Evolutionary conservation across 2,113 vertebrate genomes (phyloP), one percentile per base, ranked within the genome.

Genomic region (Merops nubicus): DNA sequence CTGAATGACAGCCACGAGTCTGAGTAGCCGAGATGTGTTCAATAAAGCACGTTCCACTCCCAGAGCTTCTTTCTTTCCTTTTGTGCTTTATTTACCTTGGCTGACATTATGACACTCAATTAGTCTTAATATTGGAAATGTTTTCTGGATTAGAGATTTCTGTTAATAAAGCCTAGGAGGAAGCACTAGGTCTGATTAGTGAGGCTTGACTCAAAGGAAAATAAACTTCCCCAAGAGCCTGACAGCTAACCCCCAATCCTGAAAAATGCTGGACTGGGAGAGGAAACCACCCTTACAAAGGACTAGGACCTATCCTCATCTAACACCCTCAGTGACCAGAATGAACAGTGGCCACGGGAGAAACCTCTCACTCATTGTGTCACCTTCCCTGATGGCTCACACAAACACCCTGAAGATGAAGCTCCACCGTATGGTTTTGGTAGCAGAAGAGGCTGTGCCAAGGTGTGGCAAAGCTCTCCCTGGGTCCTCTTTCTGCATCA

Each of bases 91-190:
- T 95, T 97, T 95, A 87, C 86, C 48, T 87, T 82, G 76, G 69
- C 69, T 93, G 95, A 95, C 85, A 81, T 91, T 72, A 74, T 94
- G 92, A 88, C 88, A 90, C 64, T 87, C 91, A 89, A 87, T 97
- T 95, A 97, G 83, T 75, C 64, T 94, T 92, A 87, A 96, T 91
- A 86, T 89, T 94, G 8, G 5, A 91, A 96, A 94, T 91, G 86
- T 94, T 95, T 96, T 95, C 76, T 91, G 80, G 64, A 89, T 96
- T 96, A 95, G 69, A 91, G 80, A 91, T 81, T 95, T 74, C 81
- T 91, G 57, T 89, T 96, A 93, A 85, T 82, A 85, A 92, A 89
- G 42, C 60, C 69, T 68, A 36, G 65, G 45, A 87, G 73, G 80
- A 92, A 92, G 68, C 50, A 48, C 36, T 88, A 75, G 47, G 73